Evolutionary conservation across 2,888 invertebrate species (phyloP), one percentile per base, ranked within the genome.

Genomic region (Amphimallon solstitiale): DNA sequence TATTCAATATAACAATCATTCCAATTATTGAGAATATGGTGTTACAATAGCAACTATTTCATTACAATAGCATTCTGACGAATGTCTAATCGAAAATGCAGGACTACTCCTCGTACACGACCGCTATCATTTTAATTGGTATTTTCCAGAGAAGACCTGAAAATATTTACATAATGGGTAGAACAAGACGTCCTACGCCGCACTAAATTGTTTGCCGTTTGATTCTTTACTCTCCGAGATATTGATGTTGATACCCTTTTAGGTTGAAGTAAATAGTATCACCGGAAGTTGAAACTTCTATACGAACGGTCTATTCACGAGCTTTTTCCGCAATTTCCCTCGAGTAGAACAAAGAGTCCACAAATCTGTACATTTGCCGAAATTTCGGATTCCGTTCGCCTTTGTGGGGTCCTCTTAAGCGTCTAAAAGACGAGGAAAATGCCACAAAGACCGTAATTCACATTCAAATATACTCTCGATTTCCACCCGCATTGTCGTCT

Each of bases 291-390:
- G 23, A 23, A 23, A 23, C 23, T 23, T 19, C 52, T 9, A n/a
- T 15, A 17, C 52, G 37, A 35, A 52, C 52, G 10, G 37, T 12
- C 7, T 40, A 38, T 38, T 21, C 19, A 6, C 54, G 14, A 12
- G 40, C 38, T 38, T 19, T 40, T 54, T 40, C 12, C 10, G 19
- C 54, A 54, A 40, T 54, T 54, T 54, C 54, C 54, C 54, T 14
- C 19, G 54, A 54, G 54, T 38, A 21, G 54, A 40, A 49, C 49
- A 49, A 49, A 38, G 35, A 40, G 38, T 54, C 38, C 54, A 38
- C 54, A 54, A 54, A 38, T 54, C 54, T 21, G 54, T 54, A 54
- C 38, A 54, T 54, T 54, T 54, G 38, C 54, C 54, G 54, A 38
- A 54, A 38, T 54, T 54, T 54, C 54, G 23, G 54, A 38, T 54